Evolutionary conservation across 2,113 vertebrate genomes (phyloP).

Genomic region (Uria lomvia): DNA sequence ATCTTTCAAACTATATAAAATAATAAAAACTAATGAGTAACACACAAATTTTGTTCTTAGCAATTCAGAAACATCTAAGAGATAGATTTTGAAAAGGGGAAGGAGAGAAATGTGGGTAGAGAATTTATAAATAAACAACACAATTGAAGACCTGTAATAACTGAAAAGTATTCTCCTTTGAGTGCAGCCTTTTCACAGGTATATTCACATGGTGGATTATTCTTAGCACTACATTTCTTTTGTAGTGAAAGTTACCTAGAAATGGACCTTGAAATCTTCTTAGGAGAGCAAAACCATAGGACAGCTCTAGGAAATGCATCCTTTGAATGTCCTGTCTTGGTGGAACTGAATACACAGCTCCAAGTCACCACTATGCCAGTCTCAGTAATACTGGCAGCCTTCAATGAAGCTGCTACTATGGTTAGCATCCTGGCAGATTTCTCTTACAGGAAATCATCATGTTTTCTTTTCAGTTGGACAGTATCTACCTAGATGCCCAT

Average conservation of each 20-base stretch:
- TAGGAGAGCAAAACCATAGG: background rate
- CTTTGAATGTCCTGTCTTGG: background rate
- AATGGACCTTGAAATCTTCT: background rate
- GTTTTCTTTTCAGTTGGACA: background rate
- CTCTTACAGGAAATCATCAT: background rate
- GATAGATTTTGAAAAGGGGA: background rate
- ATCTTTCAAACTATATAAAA: background rate
- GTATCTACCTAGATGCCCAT: background rate
- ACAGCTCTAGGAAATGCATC: background rate
- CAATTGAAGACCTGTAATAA: background rate
- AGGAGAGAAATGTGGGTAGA: background rate
- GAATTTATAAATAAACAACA: background rate
- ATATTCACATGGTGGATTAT: background rate
- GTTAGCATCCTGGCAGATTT: background rate
- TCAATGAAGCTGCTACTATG: background rate
- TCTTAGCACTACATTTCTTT: background rate
- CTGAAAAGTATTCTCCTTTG: background rate
- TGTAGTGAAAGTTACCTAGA: background rate
- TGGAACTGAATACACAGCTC: background rate
- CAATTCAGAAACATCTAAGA: background rate
- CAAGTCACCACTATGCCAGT: background rate
- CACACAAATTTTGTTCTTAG: background rate
- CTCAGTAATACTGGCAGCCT: background rate
- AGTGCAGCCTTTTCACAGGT: background rate
- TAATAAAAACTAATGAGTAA: background rate